Conservation (phyloP, 2,888 invertebrate species). For the Sinopyrophorus schimmeli region DNA sequence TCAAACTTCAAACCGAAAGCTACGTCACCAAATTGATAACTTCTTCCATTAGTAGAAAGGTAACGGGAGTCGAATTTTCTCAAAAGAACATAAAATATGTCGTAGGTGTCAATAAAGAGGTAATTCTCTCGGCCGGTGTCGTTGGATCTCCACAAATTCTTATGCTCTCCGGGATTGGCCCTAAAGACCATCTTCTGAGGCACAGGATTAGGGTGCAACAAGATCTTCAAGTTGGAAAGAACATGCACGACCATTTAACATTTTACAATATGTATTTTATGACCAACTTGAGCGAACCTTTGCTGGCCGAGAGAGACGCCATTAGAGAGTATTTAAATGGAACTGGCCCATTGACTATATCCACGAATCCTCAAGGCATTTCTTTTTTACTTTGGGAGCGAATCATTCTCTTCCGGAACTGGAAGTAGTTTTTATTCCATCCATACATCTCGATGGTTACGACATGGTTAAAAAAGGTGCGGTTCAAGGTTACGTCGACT, state of each 20-base stretch:
- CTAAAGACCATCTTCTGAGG: constrained; percentile 35
- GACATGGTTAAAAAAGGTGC: constrained; percentile 8
- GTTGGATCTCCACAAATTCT: constrained; percentile 59
- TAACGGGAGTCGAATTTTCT: constrained; percentile 62
- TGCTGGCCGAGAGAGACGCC: constrained; percentile 13
- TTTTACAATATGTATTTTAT: constrained; percentile 35
- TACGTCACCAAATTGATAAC: constrained; percentile 62
- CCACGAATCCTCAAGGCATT: constrained; percentile 24
- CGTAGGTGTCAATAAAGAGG: constrained; percentile 65
- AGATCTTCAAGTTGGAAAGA: constrained; percentile 39
- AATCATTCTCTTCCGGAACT: constrained; percentile 25
- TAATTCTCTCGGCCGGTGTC: constrained; percentile 76
- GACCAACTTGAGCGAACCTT: constrained; percentile 25
- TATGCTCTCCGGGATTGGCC: constrained; percentile 45
- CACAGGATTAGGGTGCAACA: constrained; percentile 36
- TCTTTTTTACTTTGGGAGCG: constrained; percentile 16
- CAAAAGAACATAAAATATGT: constrained; percentile 53
- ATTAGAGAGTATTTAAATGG: constrained; percentile 35
- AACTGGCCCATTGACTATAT: constrained; percentile 33
- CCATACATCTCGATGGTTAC: constrained; percentile 1
- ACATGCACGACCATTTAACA: constrained; percentile 40
- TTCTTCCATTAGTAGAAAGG: constrained; percentile 56
- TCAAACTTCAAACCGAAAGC: constrained; percentile 61
- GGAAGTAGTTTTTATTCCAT: constrained; percentile 30
- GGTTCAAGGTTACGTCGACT: not conserved